Base-by-base conservation (phyloP, 2,113 vertebrate genomes). In the Grammomys dolichurus region DNA sequence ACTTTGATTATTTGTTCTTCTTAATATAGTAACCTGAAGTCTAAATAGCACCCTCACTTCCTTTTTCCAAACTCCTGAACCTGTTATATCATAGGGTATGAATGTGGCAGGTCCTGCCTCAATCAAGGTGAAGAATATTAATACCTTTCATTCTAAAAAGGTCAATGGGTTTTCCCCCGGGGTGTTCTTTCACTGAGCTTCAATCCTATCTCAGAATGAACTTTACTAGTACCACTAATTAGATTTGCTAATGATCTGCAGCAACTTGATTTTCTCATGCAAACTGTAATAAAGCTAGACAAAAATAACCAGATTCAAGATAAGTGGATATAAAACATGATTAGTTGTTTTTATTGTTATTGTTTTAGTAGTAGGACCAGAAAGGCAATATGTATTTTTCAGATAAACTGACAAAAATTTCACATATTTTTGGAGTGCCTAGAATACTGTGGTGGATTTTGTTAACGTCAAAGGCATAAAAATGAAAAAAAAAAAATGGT, bases 221-320 rank as follows among this genome's bases (percentile, higher is more conserved):
- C 14, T 43, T 58, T 76, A 90, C n/a, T 9, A 86, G 46, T 7
- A 76, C 22, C 26, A 80, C 75, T 93, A 87, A 89, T 22, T 87
- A 90, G 77, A 94, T 91, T 56, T 87, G 67, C 24, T 87, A 69
- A 60, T 51, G 54, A 95, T 93, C 67, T 93, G n/a, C 65, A 67
- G n/a, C 80, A 95, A 94, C 60, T 77, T 84, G 88, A 96, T 88
- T 92, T 95, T 80, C 54, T n/a, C 58, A 92, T 54, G 26, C 12
- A 95, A 93, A 96, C 78, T 84, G 0, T 73, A 93, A 94, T 14
- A 93, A 60, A 93, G 82, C 28, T 58, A 19, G 46, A 43, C 75
- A 65, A 94, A 91, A 5, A 72, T 28, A 33, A 31, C 56, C 67
- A 82, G 33, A 24, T 70, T 96, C 89, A 63, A 97, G 73, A 91